These are phyloP conservation scores for Zosterops borbonicus DNA, from an alignment of 2,113 vertebrate species.

Conservation along the genomic window DNA sequence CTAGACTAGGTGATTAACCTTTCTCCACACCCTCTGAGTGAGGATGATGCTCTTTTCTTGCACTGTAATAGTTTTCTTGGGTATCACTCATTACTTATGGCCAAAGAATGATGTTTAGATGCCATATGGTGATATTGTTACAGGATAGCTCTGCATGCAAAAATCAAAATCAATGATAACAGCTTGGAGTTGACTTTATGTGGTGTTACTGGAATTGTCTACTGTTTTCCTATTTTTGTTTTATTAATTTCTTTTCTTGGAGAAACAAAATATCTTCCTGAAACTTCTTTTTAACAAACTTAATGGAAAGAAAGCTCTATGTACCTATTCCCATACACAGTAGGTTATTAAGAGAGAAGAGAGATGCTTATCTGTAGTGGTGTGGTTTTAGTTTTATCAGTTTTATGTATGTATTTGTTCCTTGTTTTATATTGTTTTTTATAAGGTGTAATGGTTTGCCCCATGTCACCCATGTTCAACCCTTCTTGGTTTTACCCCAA, in stretches of 20 bases:
- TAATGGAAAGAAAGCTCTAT: not conserved
- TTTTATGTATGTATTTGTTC: too few species aligned
- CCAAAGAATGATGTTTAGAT: not conserved
- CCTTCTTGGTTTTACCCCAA: too few species aligned
- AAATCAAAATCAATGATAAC: not conserved
- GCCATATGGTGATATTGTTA: not conserved
- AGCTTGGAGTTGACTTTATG: not conserved
- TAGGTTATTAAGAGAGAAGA: constrained; percentile 12
- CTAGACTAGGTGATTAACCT: not conserved
- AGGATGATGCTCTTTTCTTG: not conserved
- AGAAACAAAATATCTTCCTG: not conserved
- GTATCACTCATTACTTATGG: not conserved
- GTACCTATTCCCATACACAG: not conserved
- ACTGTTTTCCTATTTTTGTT: not conserved
- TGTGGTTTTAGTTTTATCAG: too few species aligned
- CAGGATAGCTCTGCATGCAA: not conserved
- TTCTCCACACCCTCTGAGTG: not conserved
- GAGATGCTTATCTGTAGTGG: not conserved
- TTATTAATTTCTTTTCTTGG: not conserved
- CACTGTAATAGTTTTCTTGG: not conserved
- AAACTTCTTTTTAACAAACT: not conserved
- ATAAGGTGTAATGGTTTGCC: too few species aligned
- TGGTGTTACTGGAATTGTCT: not conserved
- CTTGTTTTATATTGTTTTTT: too few species aligned
- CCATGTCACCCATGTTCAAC: too few species aligned